phyloP scores from a whole-genome alignment of 2,888 invertebrate genomes.

The Syrphus vitripennis region DNA sequence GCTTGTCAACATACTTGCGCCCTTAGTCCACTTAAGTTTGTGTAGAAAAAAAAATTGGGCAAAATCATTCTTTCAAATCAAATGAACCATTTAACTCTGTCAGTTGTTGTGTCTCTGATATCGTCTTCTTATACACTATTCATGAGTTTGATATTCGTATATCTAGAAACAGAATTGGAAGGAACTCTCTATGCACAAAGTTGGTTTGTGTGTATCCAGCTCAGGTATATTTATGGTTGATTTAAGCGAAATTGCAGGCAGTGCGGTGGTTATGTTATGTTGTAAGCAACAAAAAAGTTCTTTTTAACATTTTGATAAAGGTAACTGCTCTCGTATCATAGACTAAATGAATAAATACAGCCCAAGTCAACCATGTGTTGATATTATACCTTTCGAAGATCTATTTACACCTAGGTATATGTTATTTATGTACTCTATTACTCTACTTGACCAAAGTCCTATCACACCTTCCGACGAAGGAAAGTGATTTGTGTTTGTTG shows the following conservation, averaged over 20 bases:
- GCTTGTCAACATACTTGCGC: neutral
- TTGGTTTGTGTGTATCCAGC: neutral
- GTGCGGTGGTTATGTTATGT: neutral
- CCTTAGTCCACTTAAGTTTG: neutral
- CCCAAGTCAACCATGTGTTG: conserved; percentile 20
- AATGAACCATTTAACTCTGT: conserved; percentile 68
- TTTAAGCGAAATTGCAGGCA: conserved; percentile 29
- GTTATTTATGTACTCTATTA: too few relatives aligned
- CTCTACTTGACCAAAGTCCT: conserved; percentile 6
- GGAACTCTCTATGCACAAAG: conserved; percentile 2
- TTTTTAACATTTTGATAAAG: conserved; percentile 33
- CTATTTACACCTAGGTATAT: too few relatives aligned
- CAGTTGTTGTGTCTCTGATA: conserved; percentile 35
- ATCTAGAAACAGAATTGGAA: conserved; percentile 19
- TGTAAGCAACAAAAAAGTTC: conserved; percentile 14
- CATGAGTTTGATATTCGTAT: conserved; percentile 65
- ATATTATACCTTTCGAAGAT: conserved; percentile 37
- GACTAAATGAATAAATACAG: conserved; percentile 25
- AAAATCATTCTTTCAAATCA: conserved; percentile 54
- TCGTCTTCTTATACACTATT: conserved; percentile 65
- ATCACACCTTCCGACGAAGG: conserved; percentile 6
- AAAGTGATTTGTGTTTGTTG: conserved; percentile 55
- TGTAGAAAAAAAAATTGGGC: conserved; percentile 37
- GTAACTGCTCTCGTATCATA: too few relatives aligned
- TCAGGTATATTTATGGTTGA: conserved; percentile 3